Conservation (phyloP, 2,888 invertebrate species). For the Sylvicola cinctus region DNA sequence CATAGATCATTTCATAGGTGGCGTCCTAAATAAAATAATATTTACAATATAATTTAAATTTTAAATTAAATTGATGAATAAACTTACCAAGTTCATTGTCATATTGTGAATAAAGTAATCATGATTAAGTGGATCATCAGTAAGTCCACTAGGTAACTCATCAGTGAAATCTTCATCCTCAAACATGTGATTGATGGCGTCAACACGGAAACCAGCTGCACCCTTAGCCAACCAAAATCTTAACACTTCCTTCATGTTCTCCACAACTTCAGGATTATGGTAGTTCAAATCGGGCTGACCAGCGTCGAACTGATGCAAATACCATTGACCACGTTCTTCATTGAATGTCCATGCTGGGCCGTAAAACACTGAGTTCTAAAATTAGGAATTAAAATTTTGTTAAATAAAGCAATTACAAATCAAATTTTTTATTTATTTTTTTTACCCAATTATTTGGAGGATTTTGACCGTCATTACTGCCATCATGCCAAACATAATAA, state of each 20-base stretch:
- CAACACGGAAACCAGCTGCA: conserved; percentile 39
- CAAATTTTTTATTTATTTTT: no score
- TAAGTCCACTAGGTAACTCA: conserved; percentile 30
- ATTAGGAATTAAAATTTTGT: no score
- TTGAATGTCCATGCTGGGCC: conserved; percentile 42
- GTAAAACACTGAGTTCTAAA: conserved; percentile 32
- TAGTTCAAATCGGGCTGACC: conserved; percentile 47
- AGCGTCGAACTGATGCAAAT: conserved; percentile 37
- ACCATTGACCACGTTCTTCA: conserved; percentile 32
- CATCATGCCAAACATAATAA: conserved; percentile 40
- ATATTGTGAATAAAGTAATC: conserved; percentile 36
- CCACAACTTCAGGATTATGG: conserved; percentile 27
- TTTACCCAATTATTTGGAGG: conserved; percentile 23
- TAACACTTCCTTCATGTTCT: conserved; percentile 34
- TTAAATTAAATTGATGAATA: no score
- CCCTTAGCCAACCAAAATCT: conserved; percentile 42
- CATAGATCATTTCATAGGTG: conserved; percentile 42
- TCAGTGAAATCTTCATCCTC: conserved; percentile 24
- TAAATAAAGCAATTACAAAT: no score
- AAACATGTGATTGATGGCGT: conserved; percentile 28
- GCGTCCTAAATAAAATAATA: conserved; percentile 25
- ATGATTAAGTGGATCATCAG: conserved; percentile 28
- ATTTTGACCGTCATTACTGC: conserved; percentile 9
- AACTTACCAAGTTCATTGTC: conserved; percentile 33
- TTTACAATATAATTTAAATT: no score